Percentiles rank a stretch among this genome's conserved stretches.
phyloP scores from a whole-genome alignment of 2,888 invertebrate genomes.

The Monoplex corrugatus region DNA sequence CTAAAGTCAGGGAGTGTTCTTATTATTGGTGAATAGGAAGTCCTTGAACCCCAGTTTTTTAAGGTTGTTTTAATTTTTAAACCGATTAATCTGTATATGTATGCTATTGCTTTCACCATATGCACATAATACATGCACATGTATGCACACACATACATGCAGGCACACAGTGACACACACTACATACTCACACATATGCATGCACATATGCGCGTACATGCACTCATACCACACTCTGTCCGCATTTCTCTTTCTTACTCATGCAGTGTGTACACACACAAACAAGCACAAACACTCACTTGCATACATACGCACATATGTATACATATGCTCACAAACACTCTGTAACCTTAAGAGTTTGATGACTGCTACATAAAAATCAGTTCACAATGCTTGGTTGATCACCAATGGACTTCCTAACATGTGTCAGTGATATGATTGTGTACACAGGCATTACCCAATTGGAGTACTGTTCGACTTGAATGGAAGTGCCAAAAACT shows the following conservation, averaged over 20 bases:
- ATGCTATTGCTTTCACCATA: too few species aligned
- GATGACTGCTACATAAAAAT: not conserved
- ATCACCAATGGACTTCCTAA: not conserved
- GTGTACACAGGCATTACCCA: constrained; percentile 84
- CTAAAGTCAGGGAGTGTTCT: too few species aligned
- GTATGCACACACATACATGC: not conserved
- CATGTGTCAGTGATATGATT: not conserved
- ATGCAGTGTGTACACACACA: too few species aligned
- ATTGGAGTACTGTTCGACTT: constrained; percentile 95
- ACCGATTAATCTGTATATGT: too few species aligned
- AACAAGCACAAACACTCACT: not conserved
- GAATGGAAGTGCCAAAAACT: constrained; percentile 82
- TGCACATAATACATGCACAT: too few species aligned
- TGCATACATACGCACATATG: not conserved
- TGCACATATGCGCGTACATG: not conserved
- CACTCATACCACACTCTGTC: not conserved
- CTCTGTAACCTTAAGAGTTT: not conserved
- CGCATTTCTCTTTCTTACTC: too few species aligned
- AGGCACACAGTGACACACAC: not conserved
- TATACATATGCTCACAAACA: not conserved
- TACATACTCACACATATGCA: not conserved
- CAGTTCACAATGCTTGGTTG: too few species aligned
- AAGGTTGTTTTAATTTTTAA: too few species aligned
- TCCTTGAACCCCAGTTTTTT: too few species aligned
- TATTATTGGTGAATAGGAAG: too few species aligned